These are phyloP conservation scores for Oncorhynchus kisutch DNA, from an alignment of 2,113 vertebrate genomes.

Conservation along the genomic window DNA sequence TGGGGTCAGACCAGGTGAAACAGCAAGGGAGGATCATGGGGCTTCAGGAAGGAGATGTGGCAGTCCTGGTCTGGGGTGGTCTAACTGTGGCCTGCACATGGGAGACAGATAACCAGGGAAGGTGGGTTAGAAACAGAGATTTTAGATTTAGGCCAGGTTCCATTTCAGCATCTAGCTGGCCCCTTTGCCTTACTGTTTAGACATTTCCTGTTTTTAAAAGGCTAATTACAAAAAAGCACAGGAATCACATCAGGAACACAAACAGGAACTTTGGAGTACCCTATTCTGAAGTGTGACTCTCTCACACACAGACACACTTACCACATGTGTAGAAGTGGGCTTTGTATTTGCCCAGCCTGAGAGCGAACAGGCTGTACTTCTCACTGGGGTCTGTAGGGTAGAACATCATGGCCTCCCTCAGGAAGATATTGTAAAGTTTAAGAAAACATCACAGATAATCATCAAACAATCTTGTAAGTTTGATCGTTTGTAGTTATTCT, in stretches of 20 bases:
- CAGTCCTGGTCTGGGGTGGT: slow-evolving; percentile 83
- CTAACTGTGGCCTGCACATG: slow-evolving; percentile 81
- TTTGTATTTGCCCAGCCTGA: slow-evolving; percentile 86
- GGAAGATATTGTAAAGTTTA: no score
- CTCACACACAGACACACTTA: slow-evolving; percentile 36
- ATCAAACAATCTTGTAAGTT: no score
- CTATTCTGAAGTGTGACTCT: no score
- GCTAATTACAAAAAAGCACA: neutral
- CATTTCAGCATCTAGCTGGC: neutral
- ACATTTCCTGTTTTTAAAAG: neutral
- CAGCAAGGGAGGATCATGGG: slow-evolving; percentile 83
- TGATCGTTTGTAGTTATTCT: no score
- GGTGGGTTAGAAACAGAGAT: neutral
- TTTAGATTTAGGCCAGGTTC: no score
- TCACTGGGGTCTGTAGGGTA: slow-evolving; percentile 74
- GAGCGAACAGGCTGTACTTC: slow-evolving; percentile 79
- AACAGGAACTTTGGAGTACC: no score
- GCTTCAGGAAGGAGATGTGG: slow-evolving; percentile 52
- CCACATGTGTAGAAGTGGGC: slow-evolving; percentile 91
- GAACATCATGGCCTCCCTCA: slow-evolving; percentile 81
- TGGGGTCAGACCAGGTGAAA: slow-evolving; percentile 86
- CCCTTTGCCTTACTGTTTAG: no score
- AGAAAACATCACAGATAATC: no score
- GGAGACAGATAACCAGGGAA: neutral
- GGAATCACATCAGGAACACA: neutral